Conservation (phyloP, 2,113 vertebrate species). For the Chrysochloris asiatica region DNA sequence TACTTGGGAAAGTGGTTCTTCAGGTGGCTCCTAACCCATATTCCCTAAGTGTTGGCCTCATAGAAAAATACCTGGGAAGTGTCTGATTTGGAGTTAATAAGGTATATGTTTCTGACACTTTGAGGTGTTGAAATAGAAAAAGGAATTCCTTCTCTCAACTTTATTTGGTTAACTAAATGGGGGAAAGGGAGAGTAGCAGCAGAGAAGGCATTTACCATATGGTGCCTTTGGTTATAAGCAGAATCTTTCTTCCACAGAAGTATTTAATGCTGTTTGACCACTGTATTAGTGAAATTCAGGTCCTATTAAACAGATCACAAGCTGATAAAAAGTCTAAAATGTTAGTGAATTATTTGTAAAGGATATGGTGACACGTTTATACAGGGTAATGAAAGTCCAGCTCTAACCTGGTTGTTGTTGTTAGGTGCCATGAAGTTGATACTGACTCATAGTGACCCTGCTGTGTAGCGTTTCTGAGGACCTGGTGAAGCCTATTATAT, state of each 20-base stretch:
- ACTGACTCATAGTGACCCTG: too few relatives aligned
- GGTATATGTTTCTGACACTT: background rate
- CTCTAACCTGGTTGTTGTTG: too few relatives aligned
- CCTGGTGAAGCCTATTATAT: background rate
- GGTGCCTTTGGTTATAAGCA: background rate
- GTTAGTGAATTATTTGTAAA: background rate
- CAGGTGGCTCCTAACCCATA: background rate
- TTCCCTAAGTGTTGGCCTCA: background rate
- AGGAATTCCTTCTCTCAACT: too few relatives aligned
- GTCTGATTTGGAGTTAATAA: background rate
- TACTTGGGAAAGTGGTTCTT: background rate
- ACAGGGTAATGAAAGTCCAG: too few relatives aligned
- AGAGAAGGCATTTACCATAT: background rate
- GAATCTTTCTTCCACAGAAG: background rate
- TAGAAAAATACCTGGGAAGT: background rate
- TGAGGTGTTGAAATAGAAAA: too few relatives aligned
- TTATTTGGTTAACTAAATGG: background rate
- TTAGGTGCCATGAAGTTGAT: too few relatives aligned
- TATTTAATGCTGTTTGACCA: background rate
- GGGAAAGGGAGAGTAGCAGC: background rate
- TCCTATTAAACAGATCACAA: conserved; percentile 17
- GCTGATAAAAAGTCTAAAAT: background rate
- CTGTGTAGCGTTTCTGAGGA: too few relatives aligned
- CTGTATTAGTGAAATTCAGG: background rate
- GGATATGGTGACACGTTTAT: too few relatives aligned